These are phyloP conservation scores for Cephalotes varians DNA, from an alignment of 2,888 invertebrate species.

Conservation along the genomic window DNA sequence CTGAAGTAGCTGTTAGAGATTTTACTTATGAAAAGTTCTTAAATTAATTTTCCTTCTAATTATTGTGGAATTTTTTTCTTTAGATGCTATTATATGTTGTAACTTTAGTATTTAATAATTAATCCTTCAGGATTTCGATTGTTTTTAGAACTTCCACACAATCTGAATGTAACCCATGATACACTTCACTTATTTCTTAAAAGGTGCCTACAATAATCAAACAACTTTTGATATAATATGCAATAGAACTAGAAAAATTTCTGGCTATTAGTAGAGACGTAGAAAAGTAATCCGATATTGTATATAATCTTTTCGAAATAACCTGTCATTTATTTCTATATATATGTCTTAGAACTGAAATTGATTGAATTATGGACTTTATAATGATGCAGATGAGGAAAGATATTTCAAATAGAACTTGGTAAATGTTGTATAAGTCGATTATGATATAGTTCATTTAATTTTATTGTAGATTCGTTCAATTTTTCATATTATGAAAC, in stretches of 20 bases:
- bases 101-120: slow-evolving; percentile 29
- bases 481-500: background rate
- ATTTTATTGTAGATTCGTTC: slow-evolving; percentile 11
- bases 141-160: background rate
- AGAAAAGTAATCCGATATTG: slow-evolving; percentile 22
- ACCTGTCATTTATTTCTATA: slow-evolving; percentile 38
- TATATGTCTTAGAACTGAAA: slow-evolving; percentile 25
- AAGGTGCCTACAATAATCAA: slow-evolving; percentile 40
- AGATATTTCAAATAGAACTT: slow-evolving; percentile 61
- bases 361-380: slow-evolving; percentile 28
- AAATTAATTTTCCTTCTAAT: slow-evolving; percentile 16
- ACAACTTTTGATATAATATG: slow-evolving; percentile 36
- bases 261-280: slow-evolving; percentile 20
- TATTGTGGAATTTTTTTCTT: background rate
- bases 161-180: background rate
- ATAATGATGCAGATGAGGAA: slow-evolving; percentile 10
- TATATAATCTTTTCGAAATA: slow-evolving; percentile 32
- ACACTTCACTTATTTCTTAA: slow-evolving; percentile 1
- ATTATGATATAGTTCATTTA: slow-evolving; percentile 2
- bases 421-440: background rate
- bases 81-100: background rate
- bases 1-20: slow-evolving; percentile 55
- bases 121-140: slow-evolving; percentile 12
- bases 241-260: slow-evolving; percentile 36
- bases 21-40: slow-evolving; percentile 46